These are phyloP conservation scores for Stichopus horrens DNA, from an alignment of 53 echinoderm and acorn worm genomes.

Conservation along the genomic window DNA sequence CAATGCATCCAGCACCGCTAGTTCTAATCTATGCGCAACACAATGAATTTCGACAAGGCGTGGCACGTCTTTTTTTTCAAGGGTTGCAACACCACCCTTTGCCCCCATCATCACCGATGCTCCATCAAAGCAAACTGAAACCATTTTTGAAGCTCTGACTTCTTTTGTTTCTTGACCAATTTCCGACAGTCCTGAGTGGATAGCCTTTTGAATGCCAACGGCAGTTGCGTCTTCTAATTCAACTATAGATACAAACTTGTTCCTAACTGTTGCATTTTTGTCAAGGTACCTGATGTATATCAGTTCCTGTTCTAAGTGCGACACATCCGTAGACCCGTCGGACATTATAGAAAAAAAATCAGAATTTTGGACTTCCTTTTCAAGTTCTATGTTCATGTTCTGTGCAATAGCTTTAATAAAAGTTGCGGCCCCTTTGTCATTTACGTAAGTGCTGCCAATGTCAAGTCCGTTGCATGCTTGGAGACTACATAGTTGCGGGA, in stretches of 20 bases:
- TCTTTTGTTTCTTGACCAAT: not conserved
- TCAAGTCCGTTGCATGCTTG: no score
- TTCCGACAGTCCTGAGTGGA: not conserved
- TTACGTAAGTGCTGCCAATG: no score
- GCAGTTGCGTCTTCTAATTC: not conserved
- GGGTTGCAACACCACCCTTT: conserved; percentile 30
- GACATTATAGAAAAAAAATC: no score
- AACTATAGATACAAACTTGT: not conserved
- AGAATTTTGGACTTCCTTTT: no score
- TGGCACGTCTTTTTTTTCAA: conserved; percentile 20
- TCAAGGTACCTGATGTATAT: no score
- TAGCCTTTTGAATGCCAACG: not conserved
- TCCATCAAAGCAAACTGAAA: conserved; percentile 16
- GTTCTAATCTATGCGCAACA: conserved; percentile 27
- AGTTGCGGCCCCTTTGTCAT: no score
- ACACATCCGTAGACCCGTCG: no score
- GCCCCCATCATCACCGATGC: conserved; percentile 20
- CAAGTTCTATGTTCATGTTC: no score
- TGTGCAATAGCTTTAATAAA: no score
- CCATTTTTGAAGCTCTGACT: conserved; percentile 3
- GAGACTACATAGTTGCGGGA: no score
- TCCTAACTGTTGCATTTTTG: no score
- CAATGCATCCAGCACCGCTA: conserved; percentile 14
- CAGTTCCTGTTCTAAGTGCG: no score
- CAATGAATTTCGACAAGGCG: conserved; percentile 30